These are phyloP conservation scores for Arremon brunneinucha DNA, from an alignment of 2,797 vertebrate species.

Conservation along the genomic window DNA sequence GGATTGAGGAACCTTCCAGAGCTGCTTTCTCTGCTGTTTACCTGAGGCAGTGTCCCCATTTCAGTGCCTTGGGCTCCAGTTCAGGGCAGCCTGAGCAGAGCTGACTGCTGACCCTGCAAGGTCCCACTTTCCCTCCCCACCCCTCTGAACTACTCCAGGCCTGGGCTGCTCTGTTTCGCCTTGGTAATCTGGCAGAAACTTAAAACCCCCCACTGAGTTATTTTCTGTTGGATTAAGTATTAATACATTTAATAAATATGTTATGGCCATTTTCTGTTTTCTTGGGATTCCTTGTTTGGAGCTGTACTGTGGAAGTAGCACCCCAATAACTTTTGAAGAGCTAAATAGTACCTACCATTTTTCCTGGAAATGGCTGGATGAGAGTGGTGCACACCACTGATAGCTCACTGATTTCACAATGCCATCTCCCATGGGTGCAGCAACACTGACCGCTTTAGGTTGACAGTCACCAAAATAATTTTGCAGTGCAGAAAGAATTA, in stretches of 20 bases:
- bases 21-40: neutral
- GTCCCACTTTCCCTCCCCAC: neutral
- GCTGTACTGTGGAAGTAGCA: neutral
- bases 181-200: neutral
- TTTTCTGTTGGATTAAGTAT: neutral
- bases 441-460: neutral
- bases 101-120: neutral
- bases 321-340: neutral
- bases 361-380: neutral
- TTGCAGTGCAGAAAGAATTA: neutral
- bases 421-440: neutral
- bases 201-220: rapidly evolving
- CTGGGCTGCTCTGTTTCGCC: neutral
- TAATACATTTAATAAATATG: neutral
- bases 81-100: neutral
- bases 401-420: neutral
- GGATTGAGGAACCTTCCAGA: neutral
- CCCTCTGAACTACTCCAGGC: neutral
- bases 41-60: neutral
- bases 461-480: neutral
- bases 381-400: neutral
- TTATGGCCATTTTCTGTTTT: neutral
- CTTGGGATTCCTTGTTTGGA: neutral
- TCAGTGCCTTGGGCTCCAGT: neutral
- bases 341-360: neutral